Evolutionary conservation across 2,888 invertebrate genomes (phyloP), one percentile per base, ranked within the genome.

Genomic region (Eupithecia inturbata): DNA sequence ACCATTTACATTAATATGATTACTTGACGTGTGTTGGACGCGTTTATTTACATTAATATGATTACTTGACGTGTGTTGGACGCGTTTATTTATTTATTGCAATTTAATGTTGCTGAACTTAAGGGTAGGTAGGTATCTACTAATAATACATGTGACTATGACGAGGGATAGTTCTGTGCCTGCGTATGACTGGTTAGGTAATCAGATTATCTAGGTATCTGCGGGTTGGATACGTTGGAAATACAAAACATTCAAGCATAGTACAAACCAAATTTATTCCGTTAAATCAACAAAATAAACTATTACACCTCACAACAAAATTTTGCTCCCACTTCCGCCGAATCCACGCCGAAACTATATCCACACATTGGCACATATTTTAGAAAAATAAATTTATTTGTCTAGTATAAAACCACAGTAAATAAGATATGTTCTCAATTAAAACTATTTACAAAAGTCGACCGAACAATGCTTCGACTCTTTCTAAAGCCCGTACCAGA

Each of bases 181-280:
- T 12, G 39, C 39, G 39, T 12, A 39, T 39, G 2, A 39, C 39
- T 39, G 39, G 39, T 39, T 39, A 14, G 39, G 39, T 14, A 39
- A 39, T 12, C 12, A 39, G 7, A 39, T 14, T 39, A 10, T 14
- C 10, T 14, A 31, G 3, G 5, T 31, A 7, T 12, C 39, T 39
- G 10, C 10, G 36, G 39, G 5, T 41, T 14, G 39, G 12, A 39
- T 28, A 7, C 12, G 28, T 41, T 31, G 49, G 33, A 53, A 73
- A 73, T 41, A 70, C 28, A 74, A 72, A 36, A 67, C 68, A 62
- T 77, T 39, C 14, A 53, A 19, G 60, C 77, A 80, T 80, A 80
- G 79, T 80, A 79, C 80, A 80, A 80, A 80, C 79, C 80, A 79
- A 80, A 80, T 80, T 80, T 80, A 80, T 80, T 80, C 77, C 79